phyloP scores from a whole-genome alignment of 2,888 invertebrate genomes.

The Polymixis flavicincta region DNA sequence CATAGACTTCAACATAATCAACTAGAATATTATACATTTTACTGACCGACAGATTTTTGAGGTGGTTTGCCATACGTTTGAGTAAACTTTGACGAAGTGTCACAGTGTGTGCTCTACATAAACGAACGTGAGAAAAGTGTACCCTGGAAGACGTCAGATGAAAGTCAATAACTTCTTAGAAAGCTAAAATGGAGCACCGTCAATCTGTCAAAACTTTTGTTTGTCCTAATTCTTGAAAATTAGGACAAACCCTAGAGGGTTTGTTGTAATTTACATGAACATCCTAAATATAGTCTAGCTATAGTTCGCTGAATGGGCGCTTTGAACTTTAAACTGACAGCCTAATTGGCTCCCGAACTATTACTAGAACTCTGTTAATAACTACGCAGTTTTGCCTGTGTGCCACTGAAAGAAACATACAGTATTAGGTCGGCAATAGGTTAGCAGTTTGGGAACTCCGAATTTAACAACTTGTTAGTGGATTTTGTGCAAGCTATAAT shows the following conservation, averaged over 20 bases:
- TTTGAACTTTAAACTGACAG: slow-evolving; percentile 41
- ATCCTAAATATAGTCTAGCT: slow-evolving; percentile 11
- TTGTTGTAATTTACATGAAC: slow-evolving; percentile 10
- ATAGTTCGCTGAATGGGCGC: slow-evolving; percentile 13
- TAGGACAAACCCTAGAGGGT: no score
- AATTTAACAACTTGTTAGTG: slow-evolving; percentile 23
- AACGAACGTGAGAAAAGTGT: background rate
- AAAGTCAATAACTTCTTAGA: slow-evolving; percentile 12
- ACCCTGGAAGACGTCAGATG: slow-evolving; percentile 1
- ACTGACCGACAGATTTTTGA: background rate
- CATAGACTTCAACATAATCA: no score
- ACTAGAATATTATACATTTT: background rate
- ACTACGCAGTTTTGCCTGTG: slow-evolving; percentile 28
- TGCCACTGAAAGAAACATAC: slow-evolving; percentile 44
- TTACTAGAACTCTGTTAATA: slow-evolving; percentile 46
- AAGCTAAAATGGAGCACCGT: slow-evolving; percentile 9
- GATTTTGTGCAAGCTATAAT: slow-evolving; percentile 4
- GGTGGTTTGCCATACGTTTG: background rate
- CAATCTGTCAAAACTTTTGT: slow-evolving; percentile 24
- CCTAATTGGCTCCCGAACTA: slow-evolving; percentile 50
- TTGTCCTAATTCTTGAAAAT: background rate
- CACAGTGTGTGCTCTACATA: background rate
- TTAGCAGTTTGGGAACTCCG: slow-evolving; percentile 24
- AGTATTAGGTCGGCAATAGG: slow-evolving; percentile 23
- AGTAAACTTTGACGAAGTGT: background rate